Percentiles rank a stretch among this genome's conserved stretches.
Evolutionary conservation across 2,113 vertebrate genomes (phyloP).

Genomic region (Bos taurus): DNA sequence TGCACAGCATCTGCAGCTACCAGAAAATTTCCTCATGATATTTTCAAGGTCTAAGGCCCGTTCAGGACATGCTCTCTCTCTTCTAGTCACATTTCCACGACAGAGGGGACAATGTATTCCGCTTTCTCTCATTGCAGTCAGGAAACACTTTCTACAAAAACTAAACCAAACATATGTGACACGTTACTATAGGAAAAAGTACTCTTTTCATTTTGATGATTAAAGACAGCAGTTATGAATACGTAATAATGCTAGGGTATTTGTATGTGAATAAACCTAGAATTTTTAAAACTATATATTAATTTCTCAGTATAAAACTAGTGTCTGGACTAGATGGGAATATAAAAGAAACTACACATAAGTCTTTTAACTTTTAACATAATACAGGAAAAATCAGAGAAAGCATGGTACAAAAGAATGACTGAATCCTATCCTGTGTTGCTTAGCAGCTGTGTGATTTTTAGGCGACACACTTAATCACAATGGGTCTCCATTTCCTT

Average conservation of each 20-base stretch:
- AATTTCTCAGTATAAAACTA: constrained; percentile 1
- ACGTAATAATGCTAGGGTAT: background rate
- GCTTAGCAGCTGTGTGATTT: background rate
- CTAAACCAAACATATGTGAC: constrained; percentile 76
- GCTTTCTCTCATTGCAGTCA: constrained; percentile 84
- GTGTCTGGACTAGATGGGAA: background rate
- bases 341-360: background rate
- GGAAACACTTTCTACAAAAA: constrained; percentile 88
- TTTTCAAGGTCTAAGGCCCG: constrained; percentile 84
- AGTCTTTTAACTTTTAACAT: background rate
- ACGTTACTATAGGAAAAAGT: constrained; percentile 42
- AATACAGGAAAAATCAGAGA: background rate
- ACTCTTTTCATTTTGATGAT: constrained; percentile 18
- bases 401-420: background rate
- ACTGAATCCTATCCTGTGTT: background rate
- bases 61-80: constrained; percentile 82
- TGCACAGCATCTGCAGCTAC: constrained; percentile 84
- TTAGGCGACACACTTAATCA: background rate
- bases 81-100: constrained; percentile 81
- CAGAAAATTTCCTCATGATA: constrained; percentile 82
- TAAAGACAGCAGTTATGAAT: constrained; percentile 10
- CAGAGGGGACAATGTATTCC: constrained; percentile 86
- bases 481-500: background rate
- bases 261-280: background rate
- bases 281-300: background rate